phyloP scores from a whole-genome alignment of 1,140 invertebrate genomes.

The Panagrolaimus sp. region DNA sequence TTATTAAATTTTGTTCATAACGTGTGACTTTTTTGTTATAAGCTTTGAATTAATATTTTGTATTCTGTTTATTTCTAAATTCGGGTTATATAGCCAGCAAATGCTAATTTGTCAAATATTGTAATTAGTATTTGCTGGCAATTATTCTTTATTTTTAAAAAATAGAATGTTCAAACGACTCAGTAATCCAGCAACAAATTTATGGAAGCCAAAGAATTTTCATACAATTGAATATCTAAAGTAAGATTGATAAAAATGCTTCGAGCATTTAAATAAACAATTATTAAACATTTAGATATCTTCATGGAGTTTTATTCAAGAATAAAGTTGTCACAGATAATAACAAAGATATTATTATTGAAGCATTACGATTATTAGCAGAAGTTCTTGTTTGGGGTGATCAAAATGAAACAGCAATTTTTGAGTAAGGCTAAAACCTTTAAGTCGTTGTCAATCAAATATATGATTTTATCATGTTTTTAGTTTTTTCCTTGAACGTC shows the following conservation, averaged over 20 bases:
- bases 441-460: constrained; percentile 16
- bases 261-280: constrained; percentile 18
- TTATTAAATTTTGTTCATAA: no score
- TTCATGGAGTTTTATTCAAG: constrained; percentile 88
- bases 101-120: no score
- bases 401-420: constrained; percentile 97
- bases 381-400: constrained; percentile 99
- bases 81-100: no score
- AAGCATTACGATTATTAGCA: constrained; percentile 69
- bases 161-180: constrained; percentile 1
- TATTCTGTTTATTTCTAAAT: no score
- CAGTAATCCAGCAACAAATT: constrained; percentile 2
- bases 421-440: constrained; percentile 75
- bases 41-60: no score
- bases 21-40: no score
- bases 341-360: constrained; percentile 69
- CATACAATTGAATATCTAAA: constrained; percentile 58
- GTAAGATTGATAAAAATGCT: constrained; percentile 30
- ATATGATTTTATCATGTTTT: constrained; percentile 38
- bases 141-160: no score
- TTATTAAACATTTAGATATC: constrained; percentile 66
- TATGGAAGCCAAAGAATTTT: constrained; percentile 58
- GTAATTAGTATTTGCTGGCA: no score
- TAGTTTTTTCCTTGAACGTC: constrained; percentile 97
- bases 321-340: constrained; percentile 93